Base-by-base conservation (phyloP, 2,888 invertebrate species). In the Nycteola revayana region DNA sequence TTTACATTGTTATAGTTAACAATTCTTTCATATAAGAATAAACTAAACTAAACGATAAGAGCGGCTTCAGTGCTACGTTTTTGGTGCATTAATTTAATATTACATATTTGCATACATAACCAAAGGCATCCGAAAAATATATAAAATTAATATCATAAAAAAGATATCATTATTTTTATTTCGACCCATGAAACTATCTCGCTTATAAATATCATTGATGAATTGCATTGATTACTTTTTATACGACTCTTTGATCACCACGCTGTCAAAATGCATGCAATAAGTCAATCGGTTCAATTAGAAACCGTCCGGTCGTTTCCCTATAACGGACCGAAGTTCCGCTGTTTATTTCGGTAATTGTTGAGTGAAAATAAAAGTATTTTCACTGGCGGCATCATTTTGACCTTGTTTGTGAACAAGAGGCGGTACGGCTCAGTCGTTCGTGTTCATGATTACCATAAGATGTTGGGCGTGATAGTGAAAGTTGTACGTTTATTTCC, bases 401-500 rank as follows among this genome's bases (percentile, higher is more conserved):
- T 44, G 50, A 44, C 32, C 22, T 20, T 32, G 20, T 40, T 43
- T 41, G 44, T 48, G 37, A 44, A 17, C 32, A 39, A 28, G 30
- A 36, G 49, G 3, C 14, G 14, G 37, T 28, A 33, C 38, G 42
- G 37, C 43, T 39, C 39, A 42, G 32, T 30, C 27, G 28, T 14
- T 46, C 30, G 37, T 42, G 28, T 14, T 46, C 30, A 39, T 42
- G 28, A 42, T 42, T 27, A 21, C 28, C 21, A 42, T 49, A 35
- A 44, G 25, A 40, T 56, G 60, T 51, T 70, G 62, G 68, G 68
- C 65, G 66, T 66, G 65, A 59, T 59, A 71, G 72, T 75, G 74
- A 74, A 71, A 64, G 60, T 70, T 60, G 32, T 73, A 44, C 64
- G 65, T 87, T 85, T 88, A 70, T 86, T 90, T 90, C 86, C 90